Evolutionary conservation across 2,113 vertebrate genomes (phyloP).

Genomic region (Abramis brama): DNA sequence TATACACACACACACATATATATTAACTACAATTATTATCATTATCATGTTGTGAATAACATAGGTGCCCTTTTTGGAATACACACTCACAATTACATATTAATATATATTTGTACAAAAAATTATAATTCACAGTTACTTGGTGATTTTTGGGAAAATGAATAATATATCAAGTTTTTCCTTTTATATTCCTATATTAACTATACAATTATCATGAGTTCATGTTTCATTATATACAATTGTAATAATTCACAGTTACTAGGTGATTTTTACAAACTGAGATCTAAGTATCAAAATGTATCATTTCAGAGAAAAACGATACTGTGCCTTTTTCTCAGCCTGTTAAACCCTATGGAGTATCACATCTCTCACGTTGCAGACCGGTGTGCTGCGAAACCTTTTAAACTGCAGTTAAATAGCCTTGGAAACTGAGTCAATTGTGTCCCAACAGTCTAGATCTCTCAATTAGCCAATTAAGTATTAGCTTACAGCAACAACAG

Average conservation of each 20-base stretch:
- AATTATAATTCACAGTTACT: not conserved
- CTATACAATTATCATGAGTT: too few relatives aligned
- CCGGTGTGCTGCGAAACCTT: constrained; percentile 22
- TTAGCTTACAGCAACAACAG: constrained; percentile 12
- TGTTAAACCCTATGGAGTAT: constrained; percentile 23
- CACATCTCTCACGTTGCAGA: constrained; percentile 33
- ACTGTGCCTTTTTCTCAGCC: not conserved
- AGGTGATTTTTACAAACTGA: not conserved
- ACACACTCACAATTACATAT: too few relatives aligned
- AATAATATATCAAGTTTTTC: too few relatives aligned
- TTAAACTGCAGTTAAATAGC: constrained; percentile 36
- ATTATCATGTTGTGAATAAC: not conserved
- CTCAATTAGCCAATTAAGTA: constrained; percentile 34
- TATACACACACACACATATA: too few relatives aligned
- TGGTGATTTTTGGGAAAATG: not conserved
- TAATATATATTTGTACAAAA: too few relatives aligned
- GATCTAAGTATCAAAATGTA: not conserved
- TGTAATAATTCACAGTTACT: not conserved
- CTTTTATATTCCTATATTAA: too few relatives aligned
- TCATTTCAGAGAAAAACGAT: not conserved
- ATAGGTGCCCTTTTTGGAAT: not conserved
- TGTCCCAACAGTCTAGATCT: not conserved
- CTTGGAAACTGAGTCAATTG: constrained; percentile 32
- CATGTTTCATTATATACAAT: not conserved
- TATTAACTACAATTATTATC: not conserved